These are phyloP conservation scores for Centropyge bicolor DNA, from an alignment of 2,797 vertebrate species.

Conservation along the genomic window DNA sequence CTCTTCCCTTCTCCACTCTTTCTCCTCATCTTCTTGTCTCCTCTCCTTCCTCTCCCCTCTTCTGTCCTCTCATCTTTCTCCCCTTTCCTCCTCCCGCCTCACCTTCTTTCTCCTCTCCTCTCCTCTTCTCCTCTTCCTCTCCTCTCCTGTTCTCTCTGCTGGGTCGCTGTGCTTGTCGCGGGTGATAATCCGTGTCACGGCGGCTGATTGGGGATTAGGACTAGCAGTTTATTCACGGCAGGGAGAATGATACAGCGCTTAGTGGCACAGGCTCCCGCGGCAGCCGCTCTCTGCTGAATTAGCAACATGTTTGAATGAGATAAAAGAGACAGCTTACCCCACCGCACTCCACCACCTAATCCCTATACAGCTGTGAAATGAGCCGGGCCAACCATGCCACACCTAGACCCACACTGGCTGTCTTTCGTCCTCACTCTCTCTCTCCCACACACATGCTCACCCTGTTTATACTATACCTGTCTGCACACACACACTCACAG, in stretches of 20 bases:
- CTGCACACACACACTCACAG: slow-evolving; percentile 6
- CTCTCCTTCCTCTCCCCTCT: neutral
- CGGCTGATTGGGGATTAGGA: slow-evolving; percentile 91
- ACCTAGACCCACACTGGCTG: slow-evolving; percentile 60
- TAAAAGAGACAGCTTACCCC: slow-evolving; percentile 92
- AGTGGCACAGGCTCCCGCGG: slow-evolving; percentile 86
- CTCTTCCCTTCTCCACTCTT: neutral
- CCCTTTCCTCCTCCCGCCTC: neutral
- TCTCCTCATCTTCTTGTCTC: neutral
- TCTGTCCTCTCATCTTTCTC: neutral
- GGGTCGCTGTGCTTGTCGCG: slow-evolving; percentile 80
- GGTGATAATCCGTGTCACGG: slow-evolving; percentile 88
- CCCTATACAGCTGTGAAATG: slow-evolving; percentile 95
- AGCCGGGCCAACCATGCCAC: slow-evolving; percentile 80
- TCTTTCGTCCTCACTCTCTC: slow-evolving; percentile 25
- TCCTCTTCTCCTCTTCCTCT: neutral
- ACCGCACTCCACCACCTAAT: slow-evolving; percentile 88
- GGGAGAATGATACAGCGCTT: slow-evolving; percentile 92
- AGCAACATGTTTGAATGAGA: slow-evolving; percentile 96
- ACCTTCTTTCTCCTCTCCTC: neutral
- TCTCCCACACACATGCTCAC: neutral
- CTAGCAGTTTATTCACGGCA: slow-evolving; percentile 91
- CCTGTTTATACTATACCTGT: neutral
- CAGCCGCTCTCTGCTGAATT: slow-evolving; percentile 92
- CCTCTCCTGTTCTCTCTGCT: slow-evolving; percentile 40